phyloP scores from a whole-genome alignment of 2,888 invertebrate genomes.

The Ectemnius cavifrons region DNA sequence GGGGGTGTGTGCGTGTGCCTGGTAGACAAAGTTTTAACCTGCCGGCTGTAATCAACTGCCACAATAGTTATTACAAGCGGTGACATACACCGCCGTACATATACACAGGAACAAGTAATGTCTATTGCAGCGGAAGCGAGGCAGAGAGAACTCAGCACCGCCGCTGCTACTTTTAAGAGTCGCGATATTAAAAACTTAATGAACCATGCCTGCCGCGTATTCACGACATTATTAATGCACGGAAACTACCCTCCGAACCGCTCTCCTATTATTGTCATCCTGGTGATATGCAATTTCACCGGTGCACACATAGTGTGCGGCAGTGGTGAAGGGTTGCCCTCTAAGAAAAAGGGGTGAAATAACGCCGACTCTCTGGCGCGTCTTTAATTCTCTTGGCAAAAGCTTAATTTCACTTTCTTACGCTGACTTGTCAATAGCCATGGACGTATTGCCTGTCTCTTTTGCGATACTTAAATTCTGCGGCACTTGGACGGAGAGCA shows the following conservation, averaged over 20 bases:
- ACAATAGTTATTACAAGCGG: constrained; percentile 1
- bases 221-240: constrained; percentile 30
- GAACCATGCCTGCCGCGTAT: constrained; percentile 8
- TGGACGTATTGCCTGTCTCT: constrained; percentile 42
- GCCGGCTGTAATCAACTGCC: too few relatives aligned
- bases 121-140: too few relatives aligned
- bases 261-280: not conserved
- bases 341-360: too few relatives aligned
- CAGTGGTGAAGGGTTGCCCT: not conserved
- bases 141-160: too few relatives aligned
- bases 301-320: too few relatives aligned
- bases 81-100: too few relatives aligned
- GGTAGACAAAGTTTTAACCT: too few relatives aligned
- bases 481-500: constrained; percentile 34
- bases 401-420: not conserved
- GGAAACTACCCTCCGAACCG: constrained; percentile 6
- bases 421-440: not conserved
- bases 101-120: too few relatives aligned
- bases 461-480: constrained; percentile 37
- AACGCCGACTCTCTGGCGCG: too few relatives aligned
- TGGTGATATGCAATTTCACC: constrained; percentile 5
- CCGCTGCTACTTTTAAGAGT: too few relatives aligned
- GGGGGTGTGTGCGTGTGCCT: too few relatives aligned
- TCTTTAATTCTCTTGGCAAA: too few relatives aligned
- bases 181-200: constrained; percentile 24